A percentile compares a stretch with the other conserved stretches of the same genome.
Conservation (phyloP, 2,797 vertebrate genomes). For the Chaetophractus vellerosus region DNA sequence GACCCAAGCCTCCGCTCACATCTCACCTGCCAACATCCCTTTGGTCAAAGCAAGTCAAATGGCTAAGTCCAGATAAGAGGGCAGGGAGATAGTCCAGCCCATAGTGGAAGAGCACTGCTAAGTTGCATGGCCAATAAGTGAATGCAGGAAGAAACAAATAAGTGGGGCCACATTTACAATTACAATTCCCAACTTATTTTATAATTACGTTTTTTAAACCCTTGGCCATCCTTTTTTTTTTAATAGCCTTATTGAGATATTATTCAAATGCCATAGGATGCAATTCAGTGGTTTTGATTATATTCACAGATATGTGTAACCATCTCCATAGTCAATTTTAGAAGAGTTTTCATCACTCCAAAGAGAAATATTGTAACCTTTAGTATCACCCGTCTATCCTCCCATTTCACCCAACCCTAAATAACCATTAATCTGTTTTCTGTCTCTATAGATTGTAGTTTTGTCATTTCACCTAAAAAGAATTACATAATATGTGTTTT, state of each 20-base stretch:
- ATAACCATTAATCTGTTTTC: not conserved
- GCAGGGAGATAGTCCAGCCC: accelerated
- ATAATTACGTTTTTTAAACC: not conserved
- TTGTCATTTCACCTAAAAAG: not conserved
- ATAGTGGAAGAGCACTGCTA: not conserved
- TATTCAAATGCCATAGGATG: too few relatives aligned
- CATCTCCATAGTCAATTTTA: not conserved
- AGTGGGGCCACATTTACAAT: not conserved
- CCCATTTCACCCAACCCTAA: too few relatives aligned
- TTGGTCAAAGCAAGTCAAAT: not conserved
- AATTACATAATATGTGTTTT: not conserved
- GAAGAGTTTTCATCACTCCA: not conserved
- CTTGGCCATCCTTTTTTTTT: not conserved
- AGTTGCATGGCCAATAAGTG: accelerated
- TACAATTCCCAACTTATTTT: not conserved
- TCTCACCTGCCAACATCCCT: not conserved
- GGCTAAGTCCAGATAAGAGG: not conserved
- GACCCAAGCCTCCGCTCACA: not conserved
- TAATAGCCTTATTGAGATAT: not conserved
- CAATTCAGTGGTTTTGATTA: not conserved
- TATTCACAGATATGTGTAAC: not conserved
- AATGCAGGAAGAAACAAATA: not conserved
- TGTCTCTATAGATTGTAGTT: not conserved
- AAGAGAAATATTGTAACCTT: not conserved
- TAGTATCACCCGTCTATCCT: not conserved